phyloP scores from a whole-genome alignment of 2,113 vertebrate species.

The Hydropotes inermis region DNA sequence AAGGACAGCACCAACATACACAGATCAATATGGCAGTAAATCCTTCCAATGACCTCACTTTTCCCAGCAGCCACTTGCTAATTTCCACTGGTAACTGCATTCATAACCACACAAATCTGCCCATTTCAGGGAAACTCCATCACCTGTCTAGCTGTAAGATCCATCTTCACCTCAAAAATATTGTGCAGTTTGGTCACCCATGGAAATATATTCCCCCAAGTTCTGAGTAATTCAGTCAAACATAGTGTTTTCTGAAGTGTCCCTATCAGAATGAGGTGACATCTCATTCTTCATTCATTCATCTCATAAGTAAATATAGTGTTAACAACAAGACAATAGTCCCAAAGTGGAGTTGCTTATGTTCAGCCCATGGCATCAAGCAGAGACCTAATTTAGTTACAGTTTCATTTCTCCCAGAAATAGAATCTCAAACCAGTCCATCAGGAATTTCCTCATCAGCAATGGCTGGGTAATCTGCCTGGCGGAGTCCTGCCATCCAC shows the following conservation, averaged over 20 bases:
- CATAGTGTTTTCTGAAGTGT: background rate
- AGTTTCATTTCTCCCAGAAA: background rate
- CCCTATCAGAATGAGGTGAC: background rate
- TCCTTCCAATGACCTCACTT: background rate
- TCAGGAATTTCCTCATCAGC: background rate
- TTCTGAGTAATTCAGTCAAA: background rate
- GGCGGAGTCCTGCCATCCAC: background rate
- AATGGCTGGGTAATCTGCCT: background rate
- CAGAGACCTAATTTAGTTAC: background rate
- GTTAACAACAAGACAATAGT: background rate
- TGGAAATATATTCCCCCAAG: background rate
- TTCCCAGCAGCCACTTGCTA: background rate
- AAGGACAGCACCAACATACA: background rate
- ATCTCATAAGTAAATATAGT: background rate
- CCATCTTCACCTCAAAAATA: background rate
- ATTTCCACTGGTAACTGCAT: background rate
- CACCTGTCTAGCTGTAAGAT: background rate
- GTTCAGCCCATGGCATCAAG: background rate
- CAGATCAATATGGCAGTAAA: background rate
- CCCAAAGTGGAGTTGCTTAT: background rate
- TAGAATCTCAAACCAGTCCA: background rate
- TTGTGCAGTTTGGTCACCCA: background rate
- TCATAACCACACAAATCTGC: background rate
- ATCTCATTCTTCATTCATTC: background rate
- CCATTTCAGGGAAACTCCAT: background rate